phyloP scores from a whole-genome alignment of 2,888 invertebrate species.

The Pyralis farinalis region DNA sequence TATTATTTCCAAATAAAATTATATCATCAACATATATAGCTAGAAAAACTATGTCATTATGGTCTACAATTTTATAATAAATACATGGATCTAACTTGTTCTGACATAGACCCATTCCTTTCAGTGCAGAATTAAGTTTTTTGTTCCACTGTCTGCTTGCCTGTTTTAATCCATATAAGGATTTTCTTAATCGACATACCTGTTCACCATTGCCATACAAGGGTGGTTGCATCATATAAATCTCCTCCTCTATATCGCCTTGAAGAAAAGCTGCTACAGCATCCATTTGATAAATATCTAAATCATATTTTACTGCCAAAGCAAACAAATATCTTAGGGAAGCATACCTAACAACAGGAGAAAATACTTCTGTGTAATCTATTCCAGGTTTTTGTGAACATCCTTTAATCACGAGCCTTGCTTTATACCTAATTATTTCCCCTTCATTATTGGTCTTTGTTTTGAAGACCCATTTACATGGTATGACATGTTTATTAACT shows the following conservation, averaged over 20 bases:
- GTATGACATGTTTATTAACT: background rate
- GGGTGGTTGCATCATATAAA: conserved; percentile 25
- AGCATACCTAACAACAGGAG: conserved; percentile 21
- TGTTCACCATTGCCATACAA: conserved; percentile 9
- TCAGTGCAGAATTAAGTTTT: conserved; percentile 15
- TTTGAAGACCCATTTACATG: conserved; percentile 8
- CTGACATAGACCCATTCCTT: conserved; percentile 13
- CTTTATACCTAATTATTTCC: conserved; percentile 15
- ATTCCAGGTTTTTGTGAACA: conserved; percentile 20
- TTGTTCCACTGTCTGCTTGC: conserved; percentile 23
- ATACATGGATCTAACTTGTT: conserved; percentile 19
- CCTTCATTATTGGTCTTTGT: conserved; percentile 9
- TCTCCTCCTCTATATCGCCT: conserved; percentile 23
- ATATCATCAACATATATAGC: conserved; percentile 20
- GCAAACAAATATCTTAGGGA: conserved; percentile 15
- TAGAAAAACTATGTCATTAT: conserved; percentile 15
- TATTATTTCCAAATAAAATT: conserved; percentile 14
- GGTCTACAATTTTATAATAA: conserved; percentile 11
- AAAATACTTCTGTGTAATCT: conserved; percentile 2
- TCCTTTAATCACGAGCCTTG: conserved; percentile 19
- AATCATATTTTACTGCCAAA: conserved; percentile 16
- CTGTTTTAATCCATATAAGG: conserved; percentile 22
- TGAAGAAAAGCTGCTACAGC: conserved; percentile 24
- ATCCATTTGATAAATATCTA: conserved; percentile 23
- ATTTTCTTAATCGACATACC: conserved; percentile 22